Base-by-base conservation (phyloP, 2,113 vertebrate genomes). In the Cynoglossus semilaevis region DNA sequence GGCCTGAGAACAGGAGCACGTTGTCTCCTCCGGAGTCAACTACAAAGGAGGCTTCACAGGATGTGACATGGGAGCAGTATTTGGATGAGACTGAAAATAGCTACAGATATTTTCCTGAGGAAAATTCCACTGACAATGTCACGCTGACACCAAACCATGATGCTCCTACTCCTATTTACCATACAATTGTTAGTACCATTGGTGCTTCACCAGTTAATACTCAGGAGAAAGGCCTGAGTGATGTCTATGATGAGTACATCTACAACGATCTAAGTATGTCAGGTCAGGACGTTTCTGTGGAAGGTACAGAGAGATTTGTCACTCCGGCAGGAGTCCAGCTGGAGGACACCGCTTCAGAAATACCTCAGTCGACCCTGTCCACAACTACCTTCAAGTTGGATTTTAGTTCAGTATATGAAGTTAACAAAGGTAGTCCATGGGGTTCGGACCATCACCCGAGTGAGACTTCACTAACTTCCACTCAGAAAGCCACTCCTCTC, bases 401-500 rank as follows among this genome's bases (percentile, higher is more conserved):
- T 57, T 45, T 49, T 46, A 17, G 41, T 52, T 22, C 35, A 16
- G 57, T 43, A 8, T n/a, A 56, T 12, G 8, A 9, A 56, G 47
- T 74, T 9, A 51, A 14, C 15, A 40, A 72, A 12, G 54, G 9
- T 22, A 44, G 64, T 60, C 51, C 49, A 8, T 29, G 35, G 57
- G 41, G 69, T 37, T 22, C 49, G 19, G 22, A 38, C 43, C 29
- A 16, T 61, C 67, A 82, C 51, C 68, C 79, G 53, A 67, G 44
- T 9, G 35, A 51, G 15, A 78, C 70, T 52, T 71, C 51, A 17
- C 46, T 53, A 44, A 63, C 67, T 76, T 22, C 50, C 44, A 60
- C 75, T 51, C 63, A 79, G 47, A 51, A 61, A 9, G 55, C 62
- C 22, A 58, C 52, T 37, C 42, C 37, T 56, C 36, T 41, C 53